Evolutionary conservation across 2,797 vertebrate genomes (phyloP), one percentile per base, ranked within the genome.

Genomic region (Acanthis flammea): DNA sequence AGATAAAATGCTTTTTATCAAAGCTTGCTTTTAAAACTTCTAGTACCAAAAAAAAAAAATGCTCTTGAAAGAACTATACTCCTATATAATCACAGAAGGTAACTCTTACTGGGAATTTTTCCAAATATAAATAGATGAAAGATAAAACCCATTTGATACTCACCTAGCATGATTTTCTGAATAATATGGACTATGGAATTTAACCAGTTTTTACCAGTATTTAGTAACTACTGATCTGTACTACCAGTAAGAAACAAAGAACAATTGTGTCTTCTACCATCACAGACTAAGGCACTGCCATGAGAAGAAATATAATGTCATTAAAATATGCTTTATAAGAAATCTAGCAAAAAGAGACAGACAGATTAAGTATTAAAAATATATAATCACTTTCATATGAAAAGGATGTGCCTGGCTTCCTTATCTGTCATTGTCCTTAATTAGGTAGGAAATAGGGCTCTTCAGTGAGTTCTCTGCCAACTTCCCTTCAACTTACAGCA

Each of bases 331-430:
- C 50, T 53, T 73, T 61, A 25, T 74, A 94, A 90, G 60, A 94
- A 88, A 85, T 53, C 35, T 74, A 57, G 61, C 35, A 67, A 73
- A 94, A 78, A 73, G 33, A 80, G 23, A 55, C 65, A 45, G 74
- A 45, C n/a, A 68, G 54, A 80, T 88, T 63, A 86, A 86, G 27
- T 88, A 73, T 85, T 89, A 96, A 91, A 91, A 79, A 50, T 57
- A 37, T 53, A 77, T 83, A 74, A 63, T 48, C 15, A 21, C 73
- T 63, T 96, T 82, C 62, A 67, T 83, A 67, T 37, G 65, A 86
- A 90, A 80, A 93, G 45, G 76, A 91, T 83, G 50, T 80, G 41
- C 18, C 72, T 83, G 65, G 14, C 30, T 94, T 42, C 51, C 37
- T 75, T 71, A 60, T 62, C 65, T 90, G 50, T 85, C 58, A 7